Base-by-base conservation (phyloP, 2,888 invertebrate species). In the Tineola bisselliella region DNA sequence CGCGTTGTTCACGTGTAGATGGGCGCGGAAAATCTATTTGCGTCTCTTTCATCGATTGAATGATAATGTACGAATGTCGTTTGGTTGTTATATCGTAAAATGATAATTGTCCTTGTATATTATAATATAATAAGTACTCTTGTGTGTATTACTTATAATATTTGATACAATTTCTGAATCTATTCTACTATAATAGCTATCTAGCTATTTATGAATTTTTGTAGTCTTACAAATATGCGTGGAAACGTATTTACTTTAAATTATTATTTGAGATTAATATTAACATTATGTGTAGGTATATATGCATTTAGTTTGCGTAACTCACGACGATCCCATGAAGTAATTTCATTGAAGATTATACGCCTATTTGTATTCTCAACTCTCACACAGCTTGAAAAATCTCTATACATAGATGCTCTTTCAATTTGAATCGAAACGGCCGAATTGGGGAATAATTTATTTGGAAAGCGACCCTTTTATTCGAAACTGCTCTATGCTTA, bases 341-440 rank as follows among this genome's bases (percentile, higher is more conserved):
- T 75, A 75, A 77, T 81, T 81, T 78, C 76, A 77, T 80, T 80
- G 80, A 73, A 76, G 77, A 80, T 83, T 82, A 83, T 81, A 74
- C 75, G 77, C 73, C 79, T 80, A 83, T 82, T 82, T 81, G 79
- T 84, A 81, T 82, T 83, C 78, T 77, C 72, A 77, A 71, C 76
- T 78, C 76, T 70, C 74, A 73, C 74, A 79, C 71, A 80, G 79
- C 80, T 79, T 81, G 76, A 81, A 70, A 81, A 82, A 83, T 81
- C 79, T 82, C 75, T 80, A 79, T 81, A 79, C 74, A 76, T 74
- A 75, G 76, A 80, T 79, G 77, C 73, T 81, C 78, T 84, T 82
- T 82, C 83, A 81, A 82, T 84, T 84, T 80, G 79, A 84, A 84
- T 83, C 73, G 81, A 79, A 83, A 81, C 79, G 78, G 77, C 75